Conservation (phyloP, 2,888 invertebrate genomes). For the Elaeidobius kamerunicus region DNA sequence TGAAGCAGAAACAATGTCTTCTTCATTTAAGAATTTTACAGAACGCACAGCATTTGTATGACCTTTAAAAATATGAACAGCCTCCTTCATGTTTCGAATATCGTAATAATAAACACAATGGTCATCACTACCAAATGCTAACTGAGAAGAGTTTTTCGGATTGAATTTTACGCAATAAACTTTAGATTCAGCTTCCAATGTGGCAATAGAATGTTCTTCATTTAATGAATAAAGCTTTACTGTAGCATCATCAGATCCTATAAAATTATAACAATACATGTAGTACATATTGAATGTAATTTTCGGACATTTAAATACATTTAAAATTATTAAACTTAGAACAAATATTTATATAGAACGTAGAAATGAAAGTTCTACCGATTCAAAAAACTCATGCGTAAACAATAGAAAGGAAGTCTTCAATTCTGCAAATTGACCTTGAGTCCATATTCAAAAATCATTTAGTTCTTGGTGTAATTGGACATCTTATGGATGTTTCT, state of each 20-base stretch:
- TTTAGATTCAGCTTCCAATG: constrained; percentile 89
- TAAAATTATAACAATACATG: constrained; percentile 7
- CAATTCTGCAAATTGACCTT: no score
- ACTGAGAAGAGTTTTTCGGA: constrained; percentile 77
- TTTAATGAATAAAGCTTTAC: constrained; percentile 93
- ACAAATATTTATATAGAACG: no score
- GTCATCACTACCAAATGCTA: constrained; percentile 95
- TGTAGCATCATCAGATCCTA: constrained; percentile 81
- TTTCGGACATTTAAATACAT: no score
- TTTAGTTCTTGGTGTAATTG: no score
- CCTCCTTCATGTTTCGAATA: constrained; percentile 76
- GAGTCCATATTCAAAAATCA: no score
- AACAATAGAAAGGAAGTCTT: no score
- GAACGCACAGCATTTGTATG: constrained; percentile 94
- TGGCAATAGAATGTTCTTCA: constrained; percentile 80
- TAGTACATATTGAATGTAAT: not conserved
- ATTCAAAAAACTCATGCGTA: no score
- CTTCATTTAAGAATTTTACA: constrained; percentile 82
- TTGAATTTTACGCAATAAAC: constrained; percentile 94
- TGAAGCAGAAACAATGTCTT: constrained; percentile 87
- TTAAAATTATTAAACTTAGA: no score
- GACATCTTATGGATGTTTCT: no score
- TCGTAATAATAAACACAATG: constrained; percentile 97
- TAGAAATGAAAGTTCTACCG: no score
- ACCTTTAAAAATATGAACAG: constrained; percentile 76